A percentile compares a stretch with the other conserved stretches of the same genome.
These are phyloP conservation scores for Microlaimidae sp. DNA, from an alignment of 2,888 invertebrate genomes.

Conservation along the genomic window DNA sequence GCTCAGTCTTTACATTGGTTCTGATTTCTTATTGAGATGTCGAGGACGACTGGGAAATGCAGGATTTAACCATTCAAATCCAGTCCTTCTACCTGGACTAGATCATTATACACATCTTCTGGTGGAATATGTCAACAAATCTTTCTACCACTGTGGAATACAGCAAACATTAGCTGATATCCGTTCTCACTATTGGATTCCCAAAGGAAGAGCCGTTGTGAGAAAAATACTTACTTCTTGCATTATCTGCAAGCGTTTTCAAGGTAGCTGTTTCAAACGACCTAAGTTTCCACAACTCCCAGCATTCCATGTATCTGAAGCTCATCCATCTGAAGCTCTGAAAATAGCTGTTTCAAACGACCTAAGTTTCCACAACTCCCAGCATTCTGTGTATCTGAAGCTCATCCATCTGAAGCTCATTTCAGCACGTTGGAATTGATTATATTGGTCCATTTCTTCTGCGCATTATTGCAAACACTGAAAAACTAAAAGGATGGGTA, in stretches of 20 bases:
- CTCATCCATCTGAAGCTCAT: no score
- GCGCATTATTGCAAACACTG: conserved; percentile 19
- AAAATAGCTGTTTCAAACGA: no score
- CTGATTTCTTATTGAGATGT: no score
- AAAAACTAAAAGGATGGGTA: conserved; percentile 21
- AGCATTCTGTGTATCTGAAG: no score
- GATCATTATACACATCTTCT: not conserved
- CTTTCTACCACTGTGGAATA: not conserved
- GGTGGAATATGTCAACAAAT: not conserved
- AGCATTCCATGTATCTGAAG: not conserved
- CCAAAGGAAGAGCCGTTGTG: not conserved
- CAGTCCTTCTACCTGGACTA: not conserved
- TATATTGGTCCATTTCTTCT: conserved; percentile 32
- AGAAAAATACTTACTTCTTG: not conserved
- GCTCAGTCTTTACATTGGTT: no score
- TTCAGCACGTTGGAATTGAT: conserved; percentile 28
- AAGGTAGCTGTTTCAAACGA: not conserved
- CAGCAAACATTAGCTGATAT: not conserved
- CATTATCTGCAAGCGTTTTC: not conserved
- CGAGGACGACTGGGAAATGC: not conserved
- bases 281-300: not conserved
- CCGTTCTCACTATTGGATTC: not conserved
- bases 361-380: no score
- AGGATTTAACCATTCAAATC: not conserved
- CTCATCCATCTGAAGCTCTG: not conserved